A percentile compares a stretch with the other conserved stretches of the same genome.
These are phyloP conservation scores for Grapholita molesta DNA, from an alignment of 1,140 invertebrate species.

Conservation along the genomic window DNA sequence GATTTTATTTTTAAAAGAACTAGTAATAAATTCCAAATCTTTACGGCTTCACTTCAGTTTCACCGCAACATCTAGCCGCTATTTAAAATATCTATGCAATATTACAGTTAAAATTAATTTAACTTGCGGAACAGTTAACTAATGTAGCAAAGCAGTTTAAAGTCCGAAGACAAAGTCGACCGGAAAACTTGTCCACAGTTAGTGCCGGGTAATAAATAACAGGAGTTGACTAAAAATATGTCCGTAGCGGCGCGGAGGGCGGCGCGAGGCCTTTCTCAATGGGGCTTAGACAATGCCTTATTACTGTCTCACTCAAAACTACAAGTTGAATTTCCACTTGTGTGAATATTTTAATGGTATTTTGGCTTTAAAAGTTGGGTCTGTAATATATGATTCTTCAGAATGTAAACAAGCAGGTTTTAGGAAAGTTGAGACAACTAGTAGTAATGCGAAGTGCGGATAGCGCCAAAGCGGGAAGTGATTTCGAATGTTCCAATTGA, in stretches of 20 bases:
- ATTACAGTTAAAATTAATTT: constrained; percentile 5
- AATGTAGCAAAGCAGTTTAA: constrained; percentile 16
- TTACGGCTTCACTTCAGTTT: not conserved
- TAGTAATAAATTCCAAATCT: constrained; percentile 1
- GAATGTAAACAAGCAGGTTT: constrained; percentile 36
- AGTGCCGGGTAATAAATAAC: constrained; percentile 17
- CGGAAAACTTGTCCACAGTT: constrained; percentile 16
- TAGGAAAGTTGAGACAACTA: constrained; percentile 27
- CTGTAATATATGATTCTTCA: constrained; percentile 25
- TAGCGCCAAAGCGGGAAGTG: constrained; percentile 3
- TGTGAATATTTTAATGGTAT: constrained; percentile 56
- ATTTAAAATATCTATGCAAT: not conserved
- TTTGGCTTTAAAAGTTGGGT: constrained; percentile 46
- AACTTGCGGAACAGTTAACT: constrained; percentile 12
- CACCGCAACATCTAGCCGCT: not conserved
- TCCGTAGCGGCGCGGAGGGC: not conserved
- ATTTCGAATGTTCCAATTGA: constrained; percentile 18
- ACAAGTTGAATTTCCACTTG: constrained; percentile 59
- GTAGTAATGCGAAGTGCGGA: not conserved
- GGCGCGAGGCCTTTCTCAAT: constrained; percentile 3
- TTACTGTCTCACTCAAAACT: constrained; percentile 44
- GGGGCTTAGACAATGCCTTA: constrained; percentile 22
- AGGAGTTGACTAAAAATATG: constrained; percentile 14
- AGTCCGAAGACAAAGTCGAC: constrained; percentile 14
- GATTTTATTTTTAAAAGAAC: not conserved